Conservation (phyloP, 1,140 invertebrate genomes). For the Hypsibius dujardini region DNA sequence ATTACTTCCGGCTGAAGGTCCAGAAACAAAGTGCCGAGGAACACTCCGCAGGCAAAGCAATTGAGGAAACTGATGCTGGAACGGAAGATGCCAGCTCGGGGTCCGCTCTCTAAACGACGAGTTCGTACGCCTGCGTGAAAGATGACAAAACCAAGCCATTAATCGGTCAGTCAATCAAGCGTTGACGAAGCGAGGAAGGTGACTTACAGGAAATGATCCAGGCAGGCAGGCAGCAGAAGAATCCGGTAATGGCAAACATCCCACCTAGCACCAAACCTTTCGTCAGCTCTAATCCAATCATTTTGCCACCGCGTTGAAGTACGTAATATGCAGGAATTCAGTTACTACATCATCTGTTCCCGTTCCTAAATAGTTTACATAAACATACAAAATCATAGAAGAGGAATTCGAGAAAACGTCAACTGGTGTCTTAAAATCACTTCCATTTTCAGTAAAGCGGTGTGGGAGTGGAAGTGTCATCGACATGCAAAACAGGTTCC, state of each 20-base stretch:
- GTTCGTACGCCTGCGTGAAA: slow-evolving; percentile 16
- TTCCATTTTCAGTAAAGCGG: no score
- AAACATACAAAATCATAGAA: no score
- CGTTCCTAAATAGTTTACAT: no score
- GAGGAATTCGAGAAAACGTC: no score
- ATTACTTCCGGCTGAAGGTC: slow-evolving; percentile 39
- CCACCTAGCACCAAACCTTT: slow-evolving; percentile 17
- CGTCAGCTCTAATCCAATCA: background rate
- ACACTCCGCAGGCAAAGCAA: slow-evolving; percentile 42
- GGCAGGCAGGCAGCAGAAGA: slow-evolving; percentile 15
- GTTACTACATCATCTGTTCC: no score
- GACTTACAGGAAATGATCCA: background rate
- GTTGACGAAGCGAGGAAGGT: slow-evolving; percentile 9
- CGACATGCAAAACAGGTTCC: no score
- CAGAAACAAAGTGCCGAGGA: slow-evolving; percentile 39
- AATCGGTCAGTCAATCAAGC: slow-evolving; percentile 16
- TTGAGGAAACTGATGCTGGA: slow-evolving; percentile 32
- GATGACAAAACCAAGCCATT: slow-evolving; percentile 19
- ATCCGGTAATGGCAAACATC: slow-evolving; percentile 17
- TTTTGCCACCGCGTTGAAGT: background rate
- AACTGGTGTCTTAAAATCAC: no score
- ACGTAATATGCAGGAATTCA: no score
- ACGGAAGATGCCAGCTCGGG: slow-evolving; percentile 20
- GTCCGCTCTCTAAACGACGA: slow-evolving; percentile 18
- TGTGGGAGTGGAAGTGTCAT: no score